Base-by-base conservation (phyloP, 2,113 vertebrate species). In the Alethe diademata region DNA sequence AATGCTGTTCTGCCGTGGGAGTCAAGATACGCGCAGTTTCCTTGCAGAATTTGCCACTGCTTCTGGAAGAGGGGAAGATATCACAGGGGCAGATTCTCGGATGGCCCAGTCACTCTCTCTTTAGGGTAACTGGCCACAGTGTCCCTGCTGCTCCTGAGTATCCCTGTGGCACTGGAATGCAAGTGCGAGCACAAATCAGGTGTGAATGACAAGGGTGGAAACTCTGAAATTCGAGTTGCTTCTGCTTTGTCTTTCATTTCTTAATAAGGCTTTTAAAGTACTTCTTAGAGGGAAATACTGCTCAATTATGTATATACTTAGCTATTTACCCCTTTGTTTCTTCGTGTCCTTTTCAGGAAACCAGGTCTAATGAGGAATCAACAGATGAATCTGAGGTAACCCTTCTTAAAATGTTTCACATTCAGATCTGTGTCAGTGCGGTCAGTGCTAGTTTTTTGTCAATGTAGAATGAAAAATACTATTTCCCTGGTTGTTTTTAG, bases 341-440 rank as follows among this genome's bases (percentile, higher is more conserved):
- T 97, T 89, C 96, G 50, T 82, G 25, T 98, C 83, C 42, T 82
- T 97, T 98, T 56, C 96, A 99, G 99, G 98, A 95, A 90, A 97
- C 90, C 31, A 98, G 98, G 80, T 96, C 97, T 89, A 98, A 97
- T 93, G 99, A 99, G 64, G 99, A 99, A 94, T 99, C 98, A 86
- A 98, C 99, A 65, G 99, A 99, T 97, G 99, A 99, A 33, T 99
- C 99, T 35, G 99, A 99, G 98, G 99, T 99, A 99, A 98, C 97
- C 5, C 33, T 82, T 42, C n/a, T 64, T 53, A 45, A 73, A 90
- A 73, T 51, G 19, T 45, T 86, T 94, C 33, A 10, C 17, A 6
- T 15, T 43, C 6, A 0, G 62, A 45, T 60, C 43, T 50, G 18
- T 69, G 11, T 78, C 28, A 75, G 26, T 71, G 14, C 2, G 3